A percentile compares a stretch with the other conserved stretches of the same genome.
These are phyloP conservation scores for Julus scandinavius DNA, from an alignment of 2,888 invertebrate species.

Conservation along the genomic window DNA sequence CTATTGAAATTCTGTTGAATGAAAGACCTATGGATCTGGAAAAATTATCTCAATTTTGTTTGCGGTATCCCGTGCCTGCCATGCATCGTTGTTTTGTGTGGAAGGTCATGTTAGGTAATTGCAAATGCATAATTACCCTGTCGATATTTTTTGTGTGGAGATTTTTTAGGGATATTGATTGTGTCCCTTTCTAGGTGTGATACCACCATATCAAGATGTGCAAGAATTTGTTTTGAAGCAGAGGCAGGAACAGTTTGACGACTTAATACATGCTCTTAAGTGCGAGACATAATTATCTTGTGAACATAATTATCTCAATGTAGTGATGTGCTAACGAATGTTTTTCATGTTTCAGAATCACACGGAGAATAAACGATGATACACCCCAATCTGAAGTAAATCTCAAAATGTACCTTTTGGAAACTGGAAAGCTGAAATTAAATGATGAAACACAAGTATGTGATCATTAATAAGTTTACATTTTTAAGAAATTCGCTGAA, in stretches of 20 bases:
- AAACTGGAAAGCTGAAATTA: slow-evolving; percentile 75
- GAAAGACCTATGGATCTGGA: slow-evolving; percentile 82
- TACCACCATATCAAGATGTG: slow-evolving; percentile 80
- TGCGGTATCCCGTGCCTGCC: slow-evolving; percentile 84
- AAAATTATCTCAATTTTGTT: slow-evolving; percentile 85
- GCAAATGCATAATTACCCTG: background rate
- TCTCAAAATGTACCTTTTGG: slow-evolving; percentile 83
- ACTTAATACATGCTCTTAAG: slow-evolving; percentile 77
- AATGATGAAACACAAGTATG: slow-evolving; percentile 68
- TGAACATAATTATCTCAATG: background rate
- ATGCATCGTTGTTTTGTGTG: slow-evolving; percentile 83
- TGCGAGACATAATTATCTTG: background rate
- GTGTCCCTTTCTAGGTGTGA: slow-evolving; percentile 71
- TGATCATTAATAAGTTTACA: background rate
- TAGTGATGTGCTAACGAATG: background rate
- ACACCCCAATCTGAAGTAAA: slow-evolving; percentile 77
- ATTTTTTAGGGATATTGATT: background rate
- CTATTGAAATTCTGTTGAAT: slow-evolving; percentile 86
- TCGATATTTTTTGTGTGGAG: background rate
- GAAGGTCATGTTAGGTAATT: slow-evolving; percentile 82
- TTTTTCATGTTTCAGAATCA: slow-evolving; percentile 65
- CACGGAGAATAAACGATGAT: slow-evolving; percentile 74
- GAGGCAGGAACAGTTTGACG: slow-evolving; percentile 77
- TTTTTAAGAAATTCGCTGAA: background rate
- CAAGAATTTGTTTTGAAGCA: slow-evolving; percentile 81